A percentile compares a stretch with the other conserved stretches of the same genome.
Conservation (phyloP, 1,140 invertebrate genomes). For the Pachypeltis micranthus region DNA sequence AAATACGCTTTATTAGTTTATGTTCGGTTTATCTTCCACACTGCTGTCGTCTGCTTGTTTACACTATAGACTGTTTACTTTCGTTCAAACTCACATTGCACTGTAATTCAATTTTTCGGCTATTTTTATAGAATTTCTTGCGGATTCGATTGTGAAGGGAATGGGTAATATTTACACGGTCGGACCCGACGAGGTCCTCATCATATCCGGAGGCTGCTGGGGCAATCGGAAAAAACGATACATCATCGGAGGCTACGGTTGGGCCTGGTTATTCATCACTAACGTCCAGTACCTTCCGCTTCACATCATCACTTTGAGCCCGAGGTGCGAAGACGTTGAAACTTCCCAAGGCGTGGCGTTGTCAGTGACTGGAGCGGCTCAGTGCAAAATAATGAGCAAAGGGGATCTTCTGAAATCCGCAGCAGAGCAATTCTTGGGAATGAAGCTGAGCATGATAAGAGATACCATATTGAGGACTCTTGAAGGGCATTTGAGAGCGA, state of each 20-base stretch:
- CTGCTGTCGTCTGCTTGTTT: no score
- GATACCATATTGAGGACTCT: conserved; percentile 83
- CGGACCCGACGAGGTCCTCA: conserved; percentile 87
- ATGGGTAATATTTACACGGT: conserved; percentile 95
- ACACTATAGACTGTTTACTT: no score
- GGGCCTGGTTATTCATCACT: conserved; percentile 94
- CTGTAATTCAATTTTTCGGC: no score
- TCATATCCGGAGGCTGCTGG: conserved; percentile 92
- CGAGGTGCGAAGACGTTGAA: conserved; percentile 88
- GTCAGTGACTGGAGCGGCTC: conserved; percentile 90
- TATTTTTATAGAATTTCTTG: no score
- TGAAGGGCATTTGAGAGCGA: conserved; percentile 91
- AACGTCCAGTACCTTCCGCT: conserved; percentile 81
- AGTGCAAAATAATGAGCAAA: conserved; percentile 95
- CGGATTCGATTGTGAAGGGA: no score
- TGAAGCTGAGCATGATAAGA: conserved; percentile 78
- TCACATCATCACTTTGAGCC: conserved; percentile 88
- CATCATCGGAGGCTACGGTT: conserved; percentile 90
- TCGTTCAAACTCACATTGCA: no score
- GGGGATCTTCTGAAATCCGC: conserved; percentile 87
- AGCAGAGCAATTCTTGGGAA: conserved; percentile 93
- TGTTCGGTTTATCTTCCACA: no score
- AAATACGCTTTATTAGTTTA: no score
- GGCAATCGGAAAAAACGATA: conserved; percentile 81
- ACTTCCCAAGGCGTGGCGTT: conserved; percentile 87